These are phyloP conservation scores for Orestias chungarensis DNA, from an alignment of 2,797 vertebrate genomes.

Conservation along the genomic window DNA sequence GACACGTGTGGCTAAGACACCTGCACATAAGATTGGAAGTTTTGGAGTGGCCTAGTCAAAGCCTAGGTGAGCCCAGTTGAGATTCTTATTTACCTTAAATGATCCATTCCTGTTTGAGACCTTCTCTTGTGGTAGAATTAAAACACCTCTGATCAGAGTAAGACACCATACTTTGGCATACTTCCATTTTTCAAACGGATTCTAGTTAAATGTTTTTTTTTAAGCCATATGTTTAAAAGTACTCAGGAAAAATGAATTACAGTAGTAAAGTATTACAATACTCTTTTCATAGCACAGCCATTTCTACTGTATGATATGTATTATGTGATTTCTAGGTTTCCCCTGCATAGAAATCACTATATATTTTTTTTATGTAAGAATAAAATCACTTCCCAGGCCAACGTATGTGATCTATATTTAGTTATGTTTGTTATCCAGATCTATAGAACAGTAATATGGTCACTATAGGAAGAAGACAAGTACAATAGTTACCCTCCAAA, in stretches of 20 bases:
- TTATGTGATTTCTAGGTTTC: background rate
- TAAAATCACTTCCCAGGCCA: background rate
- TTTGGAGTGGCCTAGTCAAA: no score
- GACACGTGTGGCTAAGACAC: no score
- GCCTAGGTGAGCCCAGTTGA: background rate
- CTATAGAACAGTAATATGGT: background rate
- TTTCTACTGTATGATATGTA: background rate
- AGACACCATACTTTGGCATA: no score
- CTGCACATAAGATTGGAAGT: no score
- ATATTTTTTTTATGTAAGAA: background rate
- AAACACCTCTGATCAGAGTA: background rate
- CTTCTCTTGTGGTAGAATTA: background rate
- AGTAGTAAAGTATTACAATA: no score
- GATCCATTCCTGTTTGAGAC: background rate
- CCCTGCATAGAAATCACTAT: background rate
- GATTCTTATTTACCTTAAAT: background rate
- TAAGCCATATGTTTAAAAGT: no score
- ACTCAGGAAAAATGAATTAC: background rate
- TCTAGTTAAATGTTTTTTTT: background rate
- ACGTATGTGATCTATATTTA: background rate
- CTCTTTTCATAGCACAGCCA: background rate
- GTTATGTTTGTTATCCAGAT: background rate
- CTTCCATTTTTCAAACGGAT: background rate
- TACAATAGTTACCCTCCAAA: background rate
- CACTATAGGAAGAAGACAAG: background rate